Base-by-base conservation (phyloP, 2,113 vertebrate species). In the Rhagologus leucostigma region DNA sequence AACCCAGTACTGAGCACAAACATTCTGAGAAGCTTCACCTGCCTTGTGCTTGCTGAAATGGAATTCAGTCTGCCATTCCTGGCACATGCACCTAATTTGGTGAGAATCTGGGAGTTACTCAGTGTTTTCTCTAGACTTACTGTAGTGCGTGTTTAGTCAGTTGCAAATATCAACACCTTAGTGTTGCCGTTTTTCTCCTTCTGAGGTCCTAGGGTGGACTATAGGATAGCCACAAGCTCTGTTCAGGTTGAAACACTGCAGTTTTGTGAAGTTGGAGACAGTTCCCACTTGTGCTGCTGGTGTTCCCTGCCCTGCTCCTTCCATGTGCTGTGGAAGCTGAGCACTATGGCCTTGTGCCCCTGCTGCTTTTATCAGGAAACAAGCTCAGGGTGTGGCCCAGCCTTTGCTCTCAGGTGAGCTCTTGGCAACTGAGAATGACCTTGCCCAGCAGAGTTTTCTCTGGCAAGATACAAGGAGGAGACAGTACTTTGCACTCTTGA, bases 371-470 rank as follows among this genome's bases (percentile, higher is more conserved):
- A 77, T 68, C 60, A 60, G 50, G 47, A 63, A 88, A 52, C 30
- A 12, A 77, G 18, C 39, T 68, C 7, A 5, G 35, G 89, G 67
- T 67, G 84, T 67, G 92, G 59, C 49, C 37, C 53, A 78, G 49
- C 77, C 75, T 87, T 85, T 83, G 85, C 71, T 94, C 82, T 60
- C 69, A 50, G 63, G 75, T 88, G 55, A 86, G 71, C 59, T 80
- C 55, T 49, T 87, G 69, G 78, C 60, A 74, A 10, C 82, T 32
- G 32, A 70, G 33, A 81, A 33, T 18, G 33, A 49, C 60, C 20
- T 70, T 65, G 29, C 29, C 69, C 39, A 71, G 64, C 42, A 16
- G 32, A 39, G 67, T 23, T 52, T 95, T 90, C 65, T 29, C 56
- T 87, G 47, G 16, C 41, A 22, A 57, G 32, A 8, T 52, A 14